phyloP scores from a whole-genome alignment of 2,888 invertebrate genomes.

The Griposia aprilina region DNA sequence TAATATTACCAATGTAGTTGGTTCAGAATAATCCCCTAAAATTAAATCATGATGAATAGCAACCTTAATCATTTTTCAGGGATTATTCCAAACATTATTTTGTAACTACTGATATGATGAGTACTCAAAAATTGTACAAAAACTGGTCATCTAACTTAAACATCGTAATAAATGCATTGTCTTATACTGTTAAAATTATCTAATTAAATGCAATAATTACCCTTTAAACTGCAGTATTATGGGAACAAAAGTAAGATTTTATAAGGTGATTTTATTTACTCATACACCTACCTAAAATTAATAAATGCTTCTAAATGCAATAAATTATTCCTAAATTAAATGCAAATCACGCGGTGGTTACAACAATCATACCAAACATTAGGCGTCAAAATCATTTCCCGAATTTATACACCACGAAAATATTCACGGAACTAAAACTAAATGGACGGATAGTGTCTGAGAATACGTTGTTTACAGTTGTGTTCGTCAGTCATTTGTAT shows the following conservation, averaged over 20 bases:
- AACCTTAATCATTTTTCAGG: constrained; percentile 76
- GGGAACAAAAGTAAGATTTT: constrained; percentile 59
- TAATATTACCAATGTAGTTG: constrained; percentile 62
- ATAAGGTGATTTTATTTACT: constrained; percentile 59
- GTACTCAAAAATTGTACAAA: constrained; percentile 82
- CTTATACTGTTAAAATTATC: constrained; percentile 70
- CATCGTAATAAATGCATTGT: constrained; percentile 81
- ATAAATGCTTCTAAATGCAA: constrained; percentile 88
- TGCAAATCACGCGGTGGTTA: constrained; percentile 88
- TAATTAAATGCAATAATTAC: constrained; percentile 70
- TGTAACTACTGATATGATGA: constrained; percentile 72
- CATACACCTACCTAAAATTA: constrained; percentile 69
- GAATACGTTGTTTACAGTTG: constrained; percentile 67
- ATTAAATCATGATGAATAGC: constrained; percentile 58
- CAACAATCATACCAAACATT: constrained; percentile 75
- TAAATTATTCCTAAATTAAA: constrained; percentile 85
- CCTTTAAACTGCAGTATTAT: constrained; percentile 71
- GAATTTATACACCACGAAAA: constrained; percentile 75
- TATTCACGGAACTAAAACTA: constrained; percentile 71
- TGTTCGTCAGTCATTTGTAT: constrained; percentile 86
- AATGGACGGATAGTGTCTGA: constrained; percentile 76
- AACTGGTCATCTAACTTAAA: constrained; percentile 72
- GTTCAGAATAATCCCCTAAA: constrained; percentile 88
- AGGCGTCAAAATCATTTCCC: constrained; percentile 70
- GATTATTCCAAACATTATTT: constrained; percentile 86